A percentile compares a stretch with the other conserved stretches of the same genome.
Conservation (phyloP, 2,888 invertebrate genomes). For the Icerya purchasi region DNA sequence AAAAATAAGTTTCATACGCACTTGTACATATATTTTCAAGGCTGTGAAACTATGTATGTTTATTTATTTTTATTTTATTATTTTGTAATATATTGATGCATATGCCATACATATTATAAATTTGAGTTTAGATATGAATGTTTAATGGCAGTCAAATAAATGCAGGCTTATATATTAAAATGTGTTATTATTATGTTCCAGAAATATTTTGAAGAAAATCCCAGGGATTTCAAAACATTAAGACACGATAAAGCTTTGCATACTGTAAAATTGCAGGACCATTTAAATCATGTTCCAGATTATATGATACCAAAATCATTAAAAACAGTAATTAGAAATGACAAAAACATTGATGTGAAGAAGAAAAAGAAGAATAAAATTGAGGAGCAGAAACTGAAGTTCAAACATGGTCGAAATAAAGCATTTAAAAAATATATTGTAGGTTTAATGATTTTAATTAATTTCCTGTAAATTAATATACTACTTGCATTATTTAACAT, state of each 20-base stretch:
- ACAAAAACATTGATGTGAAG: constrained; percentile 11
- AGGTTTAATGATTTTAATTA: constrained; percentile 9
- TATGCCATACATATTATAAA: too few relatives aligned
- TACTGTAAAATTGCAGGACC: constrained; percentile 59
- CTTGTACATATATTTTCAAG: too few relatives aligned
- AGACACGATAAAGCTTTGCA: constrained; percentile 69
- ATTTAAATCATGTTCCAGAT: constrained; percentile 77
- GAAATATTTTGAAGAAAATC: constrained; percentile 83
- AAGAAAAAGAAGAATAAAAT: constrained; percentile 12
- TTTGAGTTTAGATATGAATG: too few relatives aligned
- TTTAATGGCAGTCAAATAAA: too few relatives aligned
- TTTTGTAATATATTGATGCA: too few relatives aligned
- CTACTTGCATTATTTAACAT: constrained; percentile 1
- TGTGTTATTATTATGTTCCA: too few relatives aligned
- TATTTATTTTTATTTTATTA: too few relatives aligned
- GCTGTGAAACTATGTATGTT: too few relatives aligned
- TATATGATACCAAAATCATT: constrained; percentile 67
- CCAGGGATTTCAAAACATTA: constrained; percentile 61
- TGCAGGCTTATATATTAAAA: too few relatives aligned
- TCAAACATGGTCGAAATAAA: constrained; percentile 13
- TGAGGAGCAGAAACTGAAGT: constrained; percentile 14
- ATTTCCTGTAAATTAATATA: not conserved
- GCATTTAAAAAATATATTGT: constrained; percentile 21
- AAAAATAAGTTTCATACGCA: too few relatives aligned
- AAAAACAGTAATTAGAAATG: constrained; percentile 24